Evolutionary conservation across 2,797 vertebrate genomes (phyloP).

Genomic region (Pseudopleuronectes americanus): DNA sequence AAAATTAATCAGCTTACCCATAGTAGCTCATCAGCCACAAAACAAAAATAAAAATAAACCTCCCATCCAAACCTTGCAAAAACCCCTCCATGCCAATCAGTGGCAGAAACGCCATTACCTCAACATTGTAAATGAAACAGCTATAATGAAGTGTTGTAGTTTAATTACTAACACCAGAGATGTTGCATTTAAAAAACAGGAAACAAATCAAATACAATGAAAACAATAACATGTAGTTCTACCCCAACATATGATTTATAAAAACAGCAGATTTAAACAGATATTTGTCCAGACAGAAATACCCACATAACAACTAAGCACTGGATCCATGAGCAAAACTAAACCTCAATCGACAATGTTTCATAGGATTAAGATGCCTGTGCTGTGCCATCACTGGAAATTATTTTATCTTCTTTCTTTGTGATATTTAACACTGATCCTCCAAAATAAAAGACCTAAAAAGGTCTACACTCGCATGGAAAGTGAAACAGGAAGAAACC

Average conservation of each 20-base stretch:
- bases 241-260: neutral
- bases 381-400: neutral
- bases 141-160: slow-evolving; percentile 14
- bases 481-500: slow-evolving; percentile 41
- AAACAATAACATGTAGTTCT: neutral
- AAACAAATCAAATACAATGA: neutral
- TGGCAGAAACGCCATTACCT: neutral
- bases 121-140: slow-evolving; percentile 21
- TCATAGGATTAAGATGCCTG: neutral
- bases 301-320: neutral
- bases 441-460: neutral
- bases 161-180: neutral
- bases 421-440: neutral
- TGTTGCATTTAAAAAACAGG: neutral
- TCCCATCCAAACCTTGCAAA: slow-evolving; percentile 28
- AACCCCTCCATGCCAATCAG: slow-evolving; percentile 3
- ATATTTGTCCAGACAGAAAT: neutral
- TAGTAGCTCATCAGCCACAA: slow-evolving; percentile 30
- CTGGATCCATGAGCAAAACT: neutral
- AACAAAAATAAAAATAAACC: slow-evolving; percentile 43
- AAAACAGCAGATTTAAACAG: neutral
- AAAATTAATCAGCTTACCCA: slow-evolving; percentile 35
- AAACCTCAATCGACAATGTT: neutral
- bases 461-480: neutral
- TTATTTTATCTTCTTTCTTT: neutral